Evolutionary conservation across 2,888 invertebrate genomes (phyloP), one percentile per base, ranked within the genome.

Genomic region (Lithophane semibrunnea): DNA sequence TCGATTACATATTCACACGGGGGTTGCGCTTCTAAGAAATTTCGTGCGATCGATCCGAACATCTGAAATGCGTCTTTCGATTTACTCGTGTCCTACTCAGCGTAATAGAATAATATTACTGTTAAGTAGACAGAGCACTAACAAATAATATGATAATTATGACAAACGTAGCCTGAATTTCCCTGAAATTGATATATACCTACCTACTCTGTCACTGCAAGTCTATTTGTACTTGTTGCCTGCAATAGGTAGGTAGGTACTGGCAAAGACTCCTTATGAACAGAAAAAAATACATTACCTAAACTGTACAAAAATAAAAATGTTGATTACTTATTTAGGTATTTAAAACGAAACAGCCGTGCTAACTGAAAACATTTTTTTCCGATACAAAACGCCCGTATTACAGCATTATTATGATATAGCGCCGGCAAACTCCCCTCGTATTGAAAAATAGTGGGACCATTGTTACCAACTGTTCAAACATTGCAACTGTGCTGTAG

Each of bases 381-480:
- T 77, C 70, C 80, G 79, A 82, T 75, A 80, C 61, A 77, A 67
- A 78, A 64, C 56, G 54, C 80, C 71, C 29, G 44, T 84, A 83
- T 80, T 83, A 86, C 79, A 81, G 80, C 80, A 84, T 80, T 82
- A 87, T 76, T 84, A 85, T 82, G 82, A 73, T 82, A 79, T 85
- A 81, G 79, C 82, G 80, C 56, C 70, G 68, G 79, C 73, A 77
- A 75, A 70, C 86, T 82, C 87, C 84, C 89, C 86, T 86, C 82
- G 77, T 84, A 84, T 88, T 86, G 88, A 88, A 88, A 86, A 88
- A 87, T 87, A 88, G 88, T 88, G 88, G 86, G 86, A 87, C 91
- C 90, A 94, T 94, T 94, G 95, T 94, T 90, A 90, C 89, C 94
- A 94, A 94, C 93, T 94, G 94, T 93, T 89, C 93, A 94, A 94